Evolutionary conservation across 1,140 invertebrate species (phyloP).

Genomic region (Drosophila yakuba): DNA sequence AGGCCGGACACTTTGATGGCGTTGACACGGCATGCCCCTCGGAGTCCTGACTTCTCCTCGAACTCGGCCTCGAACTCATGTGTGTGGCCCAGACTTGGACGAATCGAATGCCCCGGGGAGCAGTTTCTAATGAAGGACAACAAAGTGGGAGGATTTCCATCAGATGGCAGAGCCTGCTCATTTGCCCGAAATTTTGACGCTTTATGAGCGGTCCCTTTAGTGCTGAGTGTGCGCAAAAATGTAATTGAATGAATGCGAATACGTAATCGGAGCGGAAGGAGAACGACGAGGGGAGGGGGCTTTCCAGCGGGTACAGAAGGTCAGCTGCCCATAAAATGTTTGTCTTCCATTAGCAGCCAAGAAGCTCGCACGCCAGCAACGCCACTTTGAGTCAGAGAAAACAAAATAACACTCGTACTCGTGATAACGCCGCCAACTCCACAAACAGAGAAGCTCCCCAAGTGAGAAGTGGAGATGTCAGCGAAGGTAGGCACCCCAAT

Average conservation of each 20-base stretch:
- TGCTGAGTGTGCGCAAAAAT: slow-evolving; percentile 82
- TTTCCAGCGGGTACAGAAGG: slow-evolving; percentile 23
- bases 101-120: slow-evolving; percentile 74
- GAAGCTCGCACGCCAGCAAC: slow-evolving; percentile 14
- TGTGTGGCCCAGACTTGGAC: slow-evolving; percentile 42
- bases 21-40: slow-evolving; percentile 48
- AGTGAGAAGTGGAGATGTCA: slow-evolving; percentile 17
- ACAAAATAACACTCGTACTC: neutral
- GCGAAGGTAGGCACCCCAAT: slow-evolving; percentile 53
- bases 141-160: slow-evolving; percentile 17
- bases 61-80: slow-evolving; percentile 11
- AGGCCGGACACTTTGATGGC: slow-evolving; percentile 72
- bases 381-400: slow-evolving; percentile 22
- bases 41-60: slow-evolving; percentile 2
- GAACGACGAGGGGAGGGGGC: neutral
- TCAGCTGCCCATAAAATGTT: slow-evolving; percentile 73
- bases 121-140: slow-evolving; percentile 77
- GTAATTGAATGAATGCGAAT: slow-evolving; percentile 74
- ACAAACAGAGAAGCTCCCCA: no score
- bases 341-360: slow-evolving; percentile 75
- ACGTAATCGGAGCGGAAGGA: slow-evolving; percentile 5
- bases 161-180: slow-evolving; percentile 50
- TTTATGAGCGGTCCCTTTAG: slow-evolving; percentile 82
- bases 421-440: neutral
- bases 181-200: slow-evolving; percentile 79